Evolutionary conservation across 2,797 vertebrate species (phyloP).

Genomic region (Pygocentrus nattereri): DNA sequence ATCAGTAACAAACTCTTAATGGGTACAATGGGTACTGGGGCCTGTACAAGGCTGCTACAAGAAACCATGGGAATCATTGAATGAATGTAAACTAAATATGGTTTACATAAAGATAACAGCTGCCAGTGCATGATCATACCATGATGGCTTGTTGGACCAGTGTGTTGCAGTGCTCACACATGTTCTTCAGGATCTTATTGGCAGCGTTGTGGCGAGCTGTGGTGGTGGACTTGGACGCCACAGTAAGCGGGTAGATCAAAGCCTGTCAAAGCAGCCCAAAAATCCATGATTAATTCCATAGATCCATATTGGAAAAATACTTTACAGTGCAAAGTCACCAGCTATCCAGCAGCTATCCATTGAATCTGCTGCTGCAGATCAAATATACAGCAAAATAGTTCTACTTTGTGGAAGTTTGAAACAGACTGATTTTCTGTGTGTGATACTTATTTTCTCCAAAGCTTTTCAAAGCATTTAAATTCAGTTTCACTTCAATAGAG

Average conservation of each 20-base stretch:
- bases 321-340: neutral
- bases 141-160: constrained; percentile 98
- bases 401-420: neutral
- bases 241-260: constrained; percentile 97
- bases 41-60: too few species aligned
- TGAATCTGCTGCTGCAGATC: neutral
- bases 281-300: neutral
- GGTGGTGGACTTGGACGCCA: constrained; percentile 98
- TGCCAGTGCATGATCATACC: constrained; percentile 75
- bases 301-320: neutral
- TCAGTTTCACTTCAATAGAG: neutral
- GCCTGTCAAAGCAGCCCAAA: constrained; percentile 77
- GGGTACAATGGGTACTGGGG: too few species aligned
- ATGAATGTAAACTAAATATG: neutral
- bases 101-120: neutral
- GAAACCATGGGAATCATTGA: too few species aligned
- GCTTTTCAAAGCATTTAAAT: neutral
- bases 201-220: constrained; percentile 97
- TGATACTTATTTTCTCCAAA: neutral
- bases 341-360: neutral
- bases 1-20: too few species aligned
- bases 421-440: neutral
- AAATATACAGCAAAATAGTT: neutral
- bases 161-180: constrained; percentile 99
- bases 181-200: constrained; percentile 99